phyloP scores from a whole-genome alignment of 2,888 invertebrate genomes.

The Malthinus flaveolus region DNA sequence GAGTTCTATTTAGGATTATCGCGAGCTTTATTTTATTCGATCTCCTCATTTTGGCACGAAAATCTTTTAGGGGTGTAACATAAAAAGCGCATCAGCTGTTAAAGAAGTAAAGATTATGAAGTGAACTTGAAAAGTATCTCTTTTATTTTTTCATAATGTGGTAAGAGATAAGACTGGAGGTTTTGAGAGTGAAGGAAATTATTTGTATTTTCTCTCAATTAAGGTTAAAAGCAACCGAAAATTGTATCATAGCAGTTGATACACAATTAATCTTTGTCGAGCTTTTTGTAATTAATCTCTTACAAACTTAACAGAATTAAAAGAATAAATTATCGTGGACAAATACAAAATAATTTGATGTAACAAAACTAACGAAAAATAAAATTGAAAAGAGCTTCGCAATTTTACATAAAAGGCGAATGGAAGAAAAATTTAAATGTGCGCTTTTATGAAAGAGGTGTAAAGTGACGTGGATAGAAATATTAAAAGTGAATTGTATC shows the following conservation, averaged over 20 bases:
- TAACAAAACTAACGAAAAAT: too few relatives aligned
- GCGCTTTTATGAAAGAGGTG: too few relatives aligned
- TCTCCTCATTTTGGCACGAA: too few relatives aligned
- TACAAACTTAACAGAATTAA: slow-evolving; percentile 6
- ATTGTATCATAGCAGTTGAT: background rate
- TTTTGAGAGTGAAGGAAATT: background rate
- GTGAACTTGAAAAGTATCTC: background rate
- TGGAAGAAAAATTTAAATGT: too few relatives aligned
- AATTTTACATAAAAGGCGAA: too few relatives aligned
- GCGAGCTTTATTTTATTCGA: too few relatives aligned
- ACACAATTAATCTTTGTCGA: slow-evolving; percentile 12
- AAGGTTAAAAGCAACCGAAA: background rate
- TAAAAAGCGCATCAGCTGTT: background rate
- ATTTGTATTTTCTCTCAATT: background rate
- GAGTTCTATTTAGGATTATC: too few relatives aligned
- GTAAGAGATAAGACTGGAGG: background rate
- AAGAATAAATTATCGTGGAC: slow-evolving; percentile 5
- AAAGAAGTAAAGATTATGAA: background rate
- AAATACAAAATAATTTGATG: background rate
- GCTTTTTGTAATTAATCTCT: slow-evolving; percentile 18
- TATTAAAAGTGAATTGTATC: too few relatives aligned
- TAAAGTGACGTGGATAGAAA: too few relatives aligned
- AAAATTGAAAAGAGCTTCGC: too few relatives aligned
- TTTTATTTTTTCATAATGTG: too few relatives aligned
- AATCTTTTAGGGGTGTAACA: too few relatives aligned